Evolutionary conservation across 2,888 invertebrate genomes (phyloP).

Genomic region (Drepana falcataria): DNA sequence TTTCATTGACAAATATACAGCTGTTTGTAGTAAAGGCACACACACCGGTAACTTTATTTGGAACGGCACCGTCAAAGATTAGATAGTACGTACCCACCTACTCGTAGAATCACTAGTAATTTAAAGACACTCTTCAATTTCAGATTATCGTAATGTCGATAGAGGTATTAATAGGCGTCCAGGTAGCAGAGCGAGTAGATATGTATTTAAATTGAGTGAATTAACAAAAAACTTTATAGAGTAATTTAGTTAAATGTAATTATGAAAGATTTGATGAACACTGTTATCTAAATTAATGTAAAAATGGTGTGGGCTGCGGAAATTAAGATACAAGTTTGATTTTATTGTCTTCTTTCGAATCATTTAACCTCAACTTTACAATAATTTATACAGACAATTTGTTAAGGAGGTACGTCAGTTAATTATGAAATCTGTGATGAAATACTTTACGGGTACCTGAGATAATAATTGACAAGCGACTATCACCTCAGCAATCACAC

Average conservation of each 20-base stretch:
- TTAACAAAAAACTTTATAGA: neutral
- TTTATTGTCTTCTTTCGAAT: neutral
- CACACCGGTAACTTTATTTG: constrained; percentile 12
- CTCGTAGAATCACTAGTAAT: constrained; percentile 14
- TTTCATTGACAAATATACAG: constrained; percentile 44
- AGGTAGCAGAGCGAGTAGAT: neutral
- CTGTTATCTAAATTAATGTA: constrained; percentile 11
- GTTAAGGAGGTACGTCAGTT: constrained; percentile 1
- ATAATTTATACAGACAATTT: too few relatives aligned
- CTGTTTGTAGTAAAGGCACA: constrained; percentile 25
- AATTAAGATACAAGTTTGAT: constrained; percentile 9
- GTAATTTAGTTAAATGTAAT: neutral
- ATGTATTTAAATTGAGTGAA: neutral
- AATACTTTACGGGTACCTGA: constrained; percentile 21
- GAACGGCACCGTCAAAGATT: constrained; percentile 19
- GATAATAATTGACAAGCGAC: neutral
- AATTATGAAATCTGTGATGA: constrained; percentile 21
- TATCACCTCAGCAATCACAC: constrained; percentile 6
- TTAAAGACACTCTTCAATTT: constrained; percentile 5
- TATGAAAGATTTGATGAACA: constrained; percentile 4
- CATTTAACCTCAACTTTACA: too few relatives aligned
- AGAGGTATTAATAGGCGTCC: neutral
- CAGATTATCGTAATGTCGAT: neutral
- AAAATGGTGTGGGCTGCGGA: constrained; percentile 26
- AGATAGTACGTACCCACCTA: constrained; percentile 20